Base-by-base conservation (phyloP, 2,797 vertebrate species). In the Ficedula albicollis region DNA sequence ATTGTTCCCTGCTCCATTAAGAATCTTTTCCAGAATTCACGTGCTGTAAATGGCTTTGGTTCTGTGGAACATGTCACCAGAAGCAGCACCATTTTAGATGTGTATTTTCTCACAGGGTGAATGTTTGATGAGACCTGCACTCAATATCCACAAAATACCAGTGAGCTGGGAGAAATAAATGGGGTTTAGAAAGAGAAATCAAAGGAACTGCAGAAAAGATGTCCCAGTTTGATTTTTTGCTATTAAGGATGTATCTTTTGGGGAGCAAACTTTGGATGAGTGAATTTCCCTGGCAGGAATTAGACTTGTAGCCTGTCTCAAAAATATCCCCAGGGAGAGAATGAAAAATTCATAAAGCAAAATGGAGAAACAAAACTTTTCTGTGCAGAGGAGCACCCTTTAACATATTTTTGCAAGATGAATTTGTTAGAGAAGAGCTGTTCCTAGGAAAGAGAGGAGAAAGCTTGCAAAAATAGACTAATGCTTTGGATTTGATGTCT, bases 401-500 rank as follows among this genome's bases (percentile, higher is more conserved):
- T 75, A 78, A 60, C 69, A 55, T 48, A 14, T 62, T 83, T 83
- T 34, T 75, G 51, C 6, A 5, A 66, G 62, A 21, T 46, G 16
- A 68, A 36, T 77, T 78, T 11, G 4, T 74, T 67, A 27, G 64
- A 44, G 52, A 49, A 85, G 87, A 87, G 74, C 88, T 93, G 66
- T 93, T 88, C 74, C 77, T 84, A 84, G 66, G 93, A 87, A 83
- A 41, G 80, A 84, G 62, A 52, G 69, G 55, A 66, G 70, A 49
- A 86, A 21, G 30, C 91, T 64, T 78, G 59, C 70, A 90, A 88
- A 91, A 95, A 94, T 84, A 90, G 83, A 43, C 34, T 51, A 21
- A 78, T 94, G 18, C 55, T 82, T 89, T 6, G 46, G 76, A 86
- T 90, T 88, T 86, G 76, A 84, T 95, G 62, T 38, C 85, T 94